Evolutionary conservation across 2,888 invertebrate species (phyloP).

Genomic region (Druceiella hillmani): DNA sequence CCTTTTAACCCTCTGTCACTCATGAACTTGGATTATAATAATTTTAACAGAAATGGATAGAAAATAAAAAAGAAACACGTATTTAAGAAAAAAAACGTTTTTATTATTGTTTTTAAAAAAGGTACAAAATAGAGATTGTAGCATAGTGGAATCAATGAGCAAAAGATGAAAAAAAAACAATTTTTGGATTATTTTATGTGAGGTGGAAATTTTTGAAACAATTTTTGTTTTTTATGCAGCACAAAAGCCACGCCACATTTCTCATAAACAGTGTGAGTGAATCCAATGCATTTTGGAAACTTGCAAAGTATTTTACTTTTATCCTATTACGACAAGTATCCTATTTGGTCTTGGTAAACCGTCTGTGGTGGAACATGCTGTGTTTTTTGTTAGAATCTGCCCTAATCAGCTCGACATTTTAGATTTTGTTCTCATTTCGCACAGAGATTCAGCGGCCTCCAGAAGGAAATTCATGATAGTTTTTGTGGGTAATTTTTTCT

Average conservation of each 20-base stretch:
- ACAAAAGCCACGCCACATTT: too few species aligned
- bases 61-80: too few species aligned
- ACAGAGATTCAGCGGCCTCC: conserved; percentile 8
- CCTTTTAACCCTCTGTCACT: too few species aligned
- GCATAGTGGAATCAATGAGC: background rate
- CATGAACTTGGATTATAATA: too few species aligned
- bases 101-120: too few species aligned
- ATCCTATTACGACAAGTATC: too few species aligned
- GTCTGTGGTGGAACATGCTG: conserved; percentile 10
- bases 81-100: too few species aligned
- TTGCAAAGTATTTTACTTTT: background rate
- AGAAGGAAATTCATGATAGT: conserved; percentile 5
- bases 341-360: too few species aligned
- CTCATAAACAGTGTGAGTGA: background rate
- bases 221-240: background rate
- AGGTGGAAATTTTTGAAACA: conserved; percentile 2
- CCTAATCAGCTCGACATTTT: conserved; percentile 10
- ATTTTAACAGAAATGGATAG: too few species aligned
- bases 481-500: background rate
- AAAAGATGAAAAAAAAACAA: background rate
- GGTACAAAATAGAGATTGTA: too few species aligned
- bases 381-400: conserved; percentile 9
- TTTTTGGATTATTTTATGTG: background rate
- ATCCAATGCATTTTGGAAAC: conserved; percentile 6
- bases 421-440: conserved; percentile 6